Conservation (phyloP, 2,113 vertebrate genomes). For the Pseudorasbora parva region DNA sequence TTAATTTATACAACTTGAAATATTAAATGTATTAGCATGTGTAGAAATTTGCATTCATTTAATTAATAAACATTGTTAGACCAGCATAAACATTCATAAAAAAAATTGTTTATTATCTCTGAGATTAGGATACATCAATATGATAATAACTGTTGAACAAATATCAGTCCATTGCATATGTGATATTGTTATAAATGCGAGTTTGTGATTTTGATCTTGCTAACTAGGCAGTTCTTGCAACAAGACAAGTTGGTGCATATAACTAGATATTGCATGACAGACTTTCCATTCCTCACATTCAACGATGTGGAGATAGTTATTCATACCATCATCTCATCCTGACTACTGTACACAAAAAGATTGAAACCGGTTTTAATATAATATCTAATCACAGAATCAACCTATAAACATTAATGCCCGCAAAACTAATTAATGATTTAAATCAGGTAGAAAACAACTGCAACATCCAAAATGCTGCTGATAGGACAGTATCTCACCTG, state of each 20-base stretch:
- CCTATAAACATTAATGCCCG: neutral
- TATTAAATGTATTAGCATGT: neutral
- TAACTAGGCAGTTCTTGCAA: neutral
- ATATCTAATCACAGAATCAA: neutral
- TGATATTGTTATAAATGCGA: neutral
- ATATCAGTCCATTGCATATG: neutral
- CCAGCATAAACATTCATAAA: neutral
- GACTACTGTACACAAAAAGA: neutral
- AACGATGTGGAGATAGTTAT: neutral
- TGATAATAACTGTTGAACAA: neutral
- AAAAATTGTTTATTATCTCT: neutral
- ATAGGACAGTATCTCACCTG: neutral
- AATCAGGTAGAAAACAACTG: neutral
- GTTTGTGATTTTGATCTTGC: neutral
- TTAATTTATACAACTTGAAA: neutral
- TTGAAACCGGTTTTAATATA: neutral
- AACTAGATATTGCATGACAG: neutral
- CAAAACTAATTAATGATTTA: neutral
- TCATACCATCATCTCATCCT: neutral
- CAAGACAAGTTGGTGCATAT: neutral
- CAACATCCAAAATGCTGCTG: neutral
- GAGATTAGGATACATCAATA: neutral
- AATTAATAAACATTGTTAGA: neutral
- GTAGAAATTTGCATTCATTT: neutral
- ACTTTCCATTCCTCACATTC: conserved; percentile 9